phyloP scores from a whole-genome alignment of 1,140 invertebrate species.

The Sinonovacula constricta region DNA sequence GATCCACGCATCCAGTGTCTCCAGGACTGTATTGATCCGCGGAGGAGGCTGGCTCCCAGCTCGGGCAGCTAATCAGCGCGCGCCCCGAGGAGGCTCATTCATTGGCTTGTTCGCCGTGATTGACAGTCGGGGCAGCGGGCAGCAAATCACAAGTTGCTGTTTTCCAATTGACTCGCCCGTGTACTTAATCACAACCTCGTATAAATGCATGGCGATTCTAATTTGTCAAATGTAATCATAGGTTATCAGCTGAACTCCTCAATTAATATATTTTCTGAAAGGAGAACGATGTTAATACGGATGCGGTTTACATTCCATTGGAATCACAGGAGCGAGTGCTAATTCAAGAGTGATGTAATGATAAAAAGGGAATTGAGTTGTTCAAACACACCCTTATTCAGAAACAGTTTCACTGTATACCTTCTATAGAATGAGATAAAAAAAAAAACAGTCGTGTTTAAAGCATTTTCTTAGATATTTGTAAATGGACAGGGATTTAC shows the following conservation, averaged over 20 bases:
- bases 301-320: neutral
- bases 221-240: slow-evolving; percentile 47
- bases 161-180: slow-evolving; percentile 24
- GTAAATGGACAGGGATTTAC: too few relatives aligned
- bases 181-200: slow-evolving; percentile 13
- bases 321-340: too few relatives aligned
- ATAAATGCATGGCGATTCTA: slow-evolving; percentile 19
- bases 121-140: slow-evolving; percentile 26
- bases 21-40: too few relatives aligned
- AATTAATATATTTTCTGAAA: slow-evolving; percentile 14
- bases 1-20: too few relatives aligned
- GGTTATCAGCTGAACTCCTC: slow-evolving; percentile 39
- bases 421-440: too few relatives aligned
- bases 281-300: neutral
- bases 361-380: too few relatives aligned
- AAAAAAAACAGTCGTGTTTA: too few relatives aligned
- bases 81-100: slow-evolving; percentile 45
- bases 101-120: slow-evolving; percentile 52
- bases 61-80: slow-evolving; percentile 47
- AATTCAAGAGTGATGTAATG: too few relatives aligned
- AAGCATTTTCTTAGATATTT: too few relatives aligned
- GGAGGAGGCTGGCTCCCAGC: slow-evolving; percentile 50
- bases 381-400: too few relatives aligned
- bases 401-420: too few relatives aligned
- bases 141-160: slow-evolving; percentile 49